Evolutionary conservation across 2,113 vertebrate genomes (phyloP), one percentile per base, ranked within the genome.

Genomic region (Anoplopoma fimbria): DNA sequence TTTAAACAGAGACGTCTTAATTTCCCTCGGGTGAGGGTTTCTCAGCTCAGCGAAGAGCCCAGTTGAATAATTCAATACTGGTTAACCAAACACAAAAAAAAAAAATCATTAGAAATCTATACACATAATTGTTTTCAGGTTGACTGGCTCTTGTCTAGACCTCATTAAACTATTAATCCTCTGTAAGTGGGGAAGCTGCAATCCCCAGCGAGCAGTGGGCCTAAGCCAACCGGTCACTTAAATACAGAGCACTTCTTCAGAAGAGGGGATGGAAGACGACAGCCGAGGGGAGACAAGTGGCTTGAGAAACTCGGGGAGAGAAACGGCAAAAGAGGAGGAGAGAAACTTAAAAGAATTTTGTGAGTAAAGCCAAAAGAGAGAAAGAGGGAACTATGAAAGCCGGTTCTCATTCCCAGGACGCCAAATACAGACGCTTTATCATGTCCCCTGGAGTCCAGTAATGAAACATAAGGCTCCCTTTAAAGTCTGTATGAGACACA

Each of bases 141-240:
- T 87, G 90, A 93, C 88, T 89, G 82, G 86, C 87, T 90, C 87
- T 92, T 85, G 89, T 90, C 92, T 87, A 87, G 84, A 91, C 88
- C 90, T 93, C 92, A 93, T 94, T 94, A 94, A 89, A 89, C 91
- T 91, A 91, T 93, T 93, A 93, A 91, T 93, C 91, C 91, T 77
- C 82, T 86, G 81, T 89, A 89, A 94, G 86, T 88, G 87, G 87
- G 87, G 73, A 75, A 84, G 88, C 77, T 75, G 75, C 85, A 88
- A 63, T 88, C 86, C 89, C 83, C 78, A 75, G 86, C 6, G 74
- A 89, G 79, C 33, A 45, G 71, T 72, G 73, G 75, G 87, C 77
- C 77, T 73, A 77, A 89, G 85, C 82, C 87, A 88, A 87, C 76
- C 27, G 77, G 85, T 89, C 85, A 89, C 80, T 93, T 89, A 77